Base-by-base conservation (phyloP, 2,113 vertebrate species). In the Suricata suricatta region DNA sequence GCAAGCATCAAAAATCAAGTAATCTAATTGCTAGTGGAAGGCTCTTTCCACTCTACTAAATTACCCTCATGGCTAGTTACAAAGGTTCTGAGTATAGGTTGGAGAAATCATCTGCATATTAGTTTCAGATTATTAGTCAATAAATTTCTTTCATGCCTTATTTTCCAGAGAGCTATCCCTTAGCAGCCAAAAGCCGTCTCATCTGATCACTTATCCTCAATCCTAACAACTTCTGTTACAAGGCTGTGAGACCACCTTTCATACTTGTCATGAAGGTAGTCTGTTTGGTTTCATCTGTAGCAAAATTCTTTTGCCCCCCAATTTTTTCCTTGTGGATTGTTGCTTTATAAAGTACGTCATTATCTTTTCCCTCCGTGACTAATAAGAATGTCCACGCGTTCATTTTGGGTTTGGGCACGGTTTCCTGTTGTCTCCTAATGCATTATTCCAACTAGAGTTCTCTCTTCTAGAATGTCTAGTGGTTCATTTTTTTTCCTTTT, bases 41-140 rank as follows among this genome's bases (percentile, higher is more conserved):
- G 21, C 16, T 44, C 7, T 86, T 81, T 79, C 14, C 21, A 54
- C 2, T 84, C 29, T 92, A 74, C 41, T 47, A 88, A 80, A 38
- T 84, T 96, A 66, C 72, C 5, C 64, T 89, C 7, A 33, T 83
- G 47, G n/a, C 14, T 7, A 88, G 31, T 11, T 80, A 81, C 13
- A 85, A 38, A 81, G 10, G 31, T 66, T 68, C 47, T 93, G 47
- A 95, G 72, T 95, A 92, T 35, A 88, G 64, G 27, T 52, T 83
- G 69, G 69, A 77, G 38, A 79, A 71, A 7, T 93, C 44, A 88
- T 82, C 29, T 38, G 25, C 35, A 86, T 95, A 87, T 95, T 95
- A 80, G 90, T 93, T 93, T 57, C 64, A 80, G 47, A 52, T 72
- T 82, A 54, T 76, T 95, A 60, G 33, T 76, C 83, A 83, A 44